These are phyloP conservation scores for Tetropium fuscum DNA, from an alignment of 2,888 invertebrate genomes.

Conservation along the genomic window DNA sequence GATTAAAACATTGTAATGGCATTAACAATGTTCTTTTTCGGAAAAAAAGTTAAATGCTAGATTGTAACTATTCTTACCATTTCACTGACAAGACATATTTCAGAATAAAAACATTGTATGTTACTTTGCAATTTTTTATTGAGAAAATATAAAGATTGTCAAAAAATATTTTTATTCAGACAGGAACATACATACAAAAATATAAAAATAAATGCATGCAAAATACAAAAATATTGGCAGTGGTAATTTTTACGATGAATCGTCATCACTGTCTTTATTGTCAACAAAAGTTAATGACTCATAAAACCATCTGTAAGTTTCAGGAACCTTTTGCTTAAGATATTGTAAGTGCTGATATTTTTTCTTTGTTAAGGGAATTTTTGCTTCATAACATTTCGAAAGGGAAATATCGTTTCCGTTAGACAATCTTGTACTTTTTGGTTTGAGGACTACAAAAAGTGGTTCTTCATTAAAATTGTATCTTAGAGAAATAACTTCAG, in stretches of 20 bases:
- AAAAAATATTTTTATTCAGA: neutral
- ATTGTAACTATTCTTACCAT: neutral
- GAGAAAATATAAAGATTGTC: neutral
- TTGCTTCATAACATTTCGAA: neutral
- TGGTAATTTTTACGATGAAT: neutral
- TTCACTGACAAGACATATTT: too few species aligned
- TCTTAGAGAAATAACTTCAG: neutral
- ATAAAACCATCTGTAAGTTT: neutral
- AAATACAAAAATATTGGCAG: neutral
- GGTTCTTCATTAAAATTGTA: neutral
- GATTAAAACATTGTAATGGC: neutral
- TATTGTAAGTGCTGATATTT: neutral
- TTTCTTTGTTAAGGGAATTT: neutral
- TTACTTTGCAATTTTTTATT: too few species aligned
- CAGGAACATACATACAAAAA: neutral
- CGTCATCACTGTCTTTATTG: neutral
- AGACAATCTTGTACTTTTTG: neutral
- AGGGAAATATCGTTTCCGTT: neutral
- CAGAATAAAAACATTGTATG: too few species aligned
- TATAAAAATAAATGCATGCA: neutral
- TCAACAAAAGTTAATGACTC: neutral
- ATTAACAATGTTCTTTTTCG: neutral
- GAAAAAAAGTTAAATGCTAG: neutral
- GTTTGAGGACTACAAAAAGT: neutral
- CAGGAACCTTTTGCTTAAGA: neutral